These are phyloP conservation scores for Trypoxylon attenuatum DNA, from an alignment of 2,888 invertebrate genomes.

Conservation along the genomic window DNA sequence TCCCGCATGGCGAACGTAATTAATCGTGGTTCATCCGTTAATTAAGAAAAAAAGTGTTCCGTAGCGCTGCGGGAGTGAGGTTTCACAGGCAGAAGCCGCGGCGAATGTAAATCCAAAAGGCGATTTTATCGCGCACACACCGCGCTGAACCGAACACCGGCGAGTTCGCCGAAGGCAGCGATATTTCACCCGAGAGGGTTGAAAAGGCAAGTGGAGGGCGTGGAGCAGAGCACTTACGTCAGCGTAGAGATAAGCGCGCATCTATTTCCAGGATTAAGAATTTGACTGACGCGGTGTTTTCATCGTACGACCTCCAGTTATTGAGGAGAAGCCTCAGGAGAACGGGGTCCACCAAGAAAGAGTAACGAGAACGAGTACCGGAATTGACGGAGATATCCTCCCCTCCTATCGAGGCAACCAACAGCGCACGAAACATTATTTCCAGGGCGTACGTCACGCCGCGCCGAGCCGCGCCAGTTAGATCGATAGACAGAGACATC, in stretches of 20 bases:
- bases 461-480: constrained; percentile 34
- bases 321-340: constrained; percentile 13
- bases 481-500: constrained; percentile 49
- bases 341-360: not conserved
- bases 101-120: constrained; percentile 5
- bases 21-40: too few relatives aligned
- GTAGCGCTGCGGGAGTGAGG: too few relatives aligned
- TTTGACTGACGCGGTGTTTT: constrained; percentile 50
- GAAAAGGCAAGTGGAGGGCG: constrained; percentile 13
- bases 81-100: too few relatives aligned
- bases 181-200: not conserved
- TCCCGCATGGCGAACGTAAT: too few relatives aligned
- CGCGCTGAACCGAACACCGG: too few relatives aligned
- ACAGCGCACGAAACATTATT: constrained; percentile 50
- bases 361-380: not conserved
- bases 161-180: not conserved
- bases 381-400: not conserved
- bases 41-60: too few relatives aligned
- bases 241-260: constrained; percentile 40
- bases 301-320: constrained; percentile 38
- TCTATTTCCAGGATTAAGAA: constrained; percentile 52
- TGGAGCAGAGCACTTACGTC: constrained; percentile 42
- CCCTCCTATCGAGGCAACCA: not conserved
- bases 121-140: not conserved
- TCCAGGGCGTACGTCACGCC: constrained; percentile 43